Conservation (phyloP, 2,797 vertebrate genomes). For the Pseudochirops corinnae region DNA sequence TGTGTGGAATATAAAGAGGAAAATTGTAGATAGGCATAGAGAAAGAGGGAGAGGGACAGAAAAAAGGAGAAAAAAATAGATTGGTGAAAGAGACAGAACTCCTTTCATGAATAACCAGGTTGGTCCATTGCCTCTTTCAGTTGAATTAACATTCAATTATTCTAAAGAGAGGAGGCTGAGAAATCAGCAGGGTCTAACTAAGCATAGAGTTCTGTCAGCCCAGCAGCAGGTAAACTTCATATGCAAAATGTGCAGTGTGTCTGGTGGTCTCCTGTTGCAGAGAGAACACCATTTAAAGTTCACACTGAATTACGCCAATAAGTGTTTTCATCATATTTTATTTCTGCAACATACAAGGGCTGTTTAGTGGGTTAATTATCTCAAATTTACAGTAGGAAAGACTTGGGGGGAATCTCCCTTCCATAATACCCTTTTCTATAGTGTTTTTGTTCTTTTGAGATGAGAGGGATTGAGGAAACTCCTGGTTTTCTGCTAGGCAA, state of each 20-base stretch:
- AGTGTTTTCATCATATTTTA: background rate
- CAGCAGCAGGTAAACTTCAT: conserved; percentile 7
- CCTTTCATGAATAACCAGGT: conserved; percentile 48
- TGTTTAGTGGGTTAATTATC: background rate
- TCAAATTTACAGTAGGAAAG: background rate
- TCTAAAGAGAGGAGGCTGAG: conserved; percentile 54
- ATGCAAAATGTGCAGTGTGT: background rate
- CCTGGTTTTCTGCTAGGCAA: background rate
- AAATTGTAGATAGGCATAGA: background rate
- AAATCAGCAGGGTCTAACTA: conserved; percentile 23
- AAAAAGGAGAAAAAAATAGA: background rate
- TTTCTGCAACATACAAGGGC: background rate
- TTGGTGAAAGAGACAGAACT: background rate
- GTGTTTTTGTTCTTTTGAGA: background rate
- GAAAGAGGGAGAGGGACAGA: background rate
- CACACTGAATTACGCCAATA: background rate
- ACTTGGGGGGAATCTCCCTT: background rate
- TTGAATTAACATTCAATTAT: conserved; percentile 67
- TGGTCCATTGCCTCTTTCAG: conserved; percentile 59
- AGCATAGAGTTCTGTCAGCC: conserved; percentile 46
- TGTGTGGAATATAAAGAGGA: background rate
- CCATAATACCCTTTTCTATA: background rate
- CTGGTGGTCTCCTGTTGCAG: background rate
- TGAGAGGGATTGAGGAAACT: background rate
- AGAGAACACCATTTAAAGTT: background rate